Base-by-base conservation (phyloP, 2,888 invertebrate genomes). In the Drosophila kanekoi region DNA sequence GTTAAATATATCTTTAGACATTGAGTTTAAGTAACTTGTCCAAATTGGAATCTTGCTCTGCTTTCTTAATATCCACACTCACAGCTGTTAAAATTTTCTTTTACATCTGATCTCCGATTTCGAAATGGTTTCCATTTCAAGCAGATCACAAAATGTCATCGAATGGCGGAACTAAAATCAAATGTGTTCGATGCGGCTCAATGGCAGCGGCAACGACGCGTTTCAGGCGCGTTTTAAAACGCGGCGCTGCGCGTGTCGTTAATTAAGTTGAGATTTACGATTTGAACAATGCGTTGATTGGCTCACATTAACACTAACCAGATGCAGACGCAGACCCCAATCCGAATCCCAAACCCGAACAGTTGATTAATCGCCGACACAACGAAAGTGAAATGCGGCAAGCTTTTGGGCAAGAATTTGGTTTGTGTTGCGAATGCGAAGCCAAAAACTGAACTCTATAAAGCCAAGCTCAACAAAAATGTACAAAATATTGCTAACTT, bases 261-360 rank as follows among this genome's bases (percentile, higher is more conserved):
- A 84, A 84, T 87, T 89, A 84, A 87, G 72, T 79, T 77, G 48
- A 84, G 80, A 89, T 84, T 76, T 79, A 76, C 79, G 76, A 76
- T 81, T 72, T 59, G 80, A 63, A 52, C 43, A 59, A 68, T 40
- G 45, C 51, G 69, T 51, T 69, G 68, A 68, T 53, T 59, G 60
- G 60, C 33, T 59, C 78, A 51, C 80, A 85, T 87, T 79, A 76
- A 71, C 86, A 76, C 79, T 66, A 54, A 53, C 43, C 58, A 47
- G 16, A 48, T 13, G 10, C 68, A 57, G 67, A 8, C 6, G 2
- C 40, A 28, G 35, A 14, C 32, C 14, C 47, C 20, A 18, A 33
- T n/a, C n/a, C n/a, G n/a, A n/a, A n/a, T n/a, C 18, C 18, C 18
- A 18, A 18, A 33, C 32, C 23, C 53, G 54, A 52, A 44, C 57